A percentile compares a stretch with the other conserved stretches of the same genome.
phyloP scores from a whole-genome alignment of 2,888 invertebrate genomes.

The Xanthia icteritia region DNA sequence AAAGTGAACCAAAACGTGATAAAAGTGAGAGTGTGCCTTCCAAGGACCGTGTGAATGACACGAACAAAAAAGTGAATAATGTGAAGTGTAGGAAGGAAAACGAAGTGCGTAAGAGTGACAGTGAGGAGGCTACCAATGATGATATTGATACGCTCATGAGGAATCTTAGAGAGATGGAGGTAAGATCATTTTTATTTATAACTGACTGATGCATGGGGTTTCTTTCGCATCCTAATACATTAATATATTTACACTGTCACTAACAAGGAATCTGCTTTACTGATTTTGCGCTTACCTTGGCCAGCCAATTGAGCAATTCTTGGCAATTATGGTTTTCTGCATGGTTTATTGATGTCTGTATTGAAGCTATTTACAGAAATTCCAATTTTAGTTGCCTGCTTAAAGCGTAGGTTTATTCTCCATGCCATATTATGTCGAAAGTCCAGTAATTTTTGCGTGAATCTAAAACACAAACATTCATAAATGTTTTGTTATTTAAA shows the following conservation, averaged over 20 bases:
- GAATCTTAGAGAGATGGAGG: slow-evolving; percentile 86
- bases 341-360: not conserved
- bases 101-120: slow-evolving; percentile 68
- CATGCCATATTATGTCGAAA: not conserved
- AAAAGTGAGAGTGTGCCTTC: slow-evolving; percentile 82
- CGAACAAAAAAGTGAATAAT: slow-evolving; percentile 73
- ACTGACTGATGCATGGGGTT: slow-evolving; percentile 20
- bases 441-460: not conserved
- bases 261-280: not conserved
- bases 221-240: slow-evolving; percentile 36
- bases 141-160: slow-evolving; percentile 84
- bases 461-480: not conserved
- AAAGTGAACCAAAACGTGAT: slow-evolving; percentile 80
- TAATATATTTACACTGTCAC: not conserved
- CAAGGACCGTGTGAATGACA: slow-evolving; percentile 76
- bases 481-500: slow-evolving; percentile 20
- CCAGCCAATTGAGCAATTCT: not conserved
- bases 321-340: not conserved
- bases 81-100: slow-evolving; percentile 70
- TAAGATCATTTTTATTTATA: slow-evolving; percentile 63
- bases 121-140: slow-evolving; percentile 78
- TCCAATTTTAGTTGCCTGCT: not conserved
- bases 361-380: not conserved
- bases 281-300: not conserved
- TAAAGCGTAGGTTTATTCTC: not conserved